Evolutionary conservation across 2,888 invertebrate genomes (phyloP).

Genomic region (Macrosiphum euphorbiae): DNA sequence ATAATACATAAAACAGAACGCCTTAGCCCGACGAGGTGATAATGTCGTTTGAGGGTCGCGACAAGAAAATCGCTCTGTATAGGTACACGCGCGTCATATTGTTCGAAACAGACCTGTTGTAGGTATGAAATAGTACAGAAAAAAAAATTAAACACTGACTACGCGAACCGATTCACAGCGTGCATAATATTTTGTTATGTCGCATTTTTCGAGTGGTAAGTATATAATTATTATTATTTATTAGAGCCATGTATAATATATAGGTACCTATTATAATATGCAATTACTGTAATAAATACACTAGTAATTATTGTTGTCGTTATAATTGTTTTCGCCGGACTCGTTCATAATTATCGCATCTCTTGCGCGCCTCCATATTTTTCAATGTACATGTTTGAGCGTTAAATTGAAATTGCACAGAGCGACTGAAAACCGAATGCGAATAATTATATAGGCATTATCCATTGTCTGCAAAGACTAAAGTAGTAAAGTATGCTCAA

Average conservation of each 20-base stretch:
- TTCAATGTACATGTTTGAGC: neutral
- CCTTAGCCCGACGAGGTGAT: neutral
- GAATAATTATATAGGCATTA: neutral
- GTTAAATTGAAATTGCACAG: neutral
- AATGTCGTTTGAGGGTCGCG: neutral
- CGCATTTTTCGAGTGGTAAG: neutral
- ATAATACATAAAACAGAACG: neutral
- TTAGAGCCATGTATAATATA: neutral
- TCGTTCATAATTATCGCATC: neutral
- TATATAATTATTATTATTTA: neutral
- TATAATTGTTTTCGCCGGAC: neutral
- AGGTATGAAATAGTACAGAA: neutral
- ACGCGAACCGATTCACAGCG: neutral
- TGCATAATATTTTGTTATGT: neutral
- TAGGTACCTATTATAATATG: neutral
- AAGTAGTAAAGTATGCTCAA: neutral
- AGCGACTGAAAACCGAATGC: neutral
- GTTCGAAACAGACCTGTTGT: neutral
- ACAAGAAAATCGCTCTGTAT: neutral
- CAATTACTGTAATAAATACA: neutral
- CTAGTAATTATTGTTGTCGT: neutral
- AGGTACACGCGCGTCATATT: neutral
- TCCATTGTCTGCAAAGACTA: neutral
- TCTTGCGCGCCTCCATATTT: neutral
- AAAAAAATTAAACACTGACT: neutral